phyloP scores from a whole-genome alignment of 2,113 vertebrate species.

The Leptosomus discolor region DNA sequence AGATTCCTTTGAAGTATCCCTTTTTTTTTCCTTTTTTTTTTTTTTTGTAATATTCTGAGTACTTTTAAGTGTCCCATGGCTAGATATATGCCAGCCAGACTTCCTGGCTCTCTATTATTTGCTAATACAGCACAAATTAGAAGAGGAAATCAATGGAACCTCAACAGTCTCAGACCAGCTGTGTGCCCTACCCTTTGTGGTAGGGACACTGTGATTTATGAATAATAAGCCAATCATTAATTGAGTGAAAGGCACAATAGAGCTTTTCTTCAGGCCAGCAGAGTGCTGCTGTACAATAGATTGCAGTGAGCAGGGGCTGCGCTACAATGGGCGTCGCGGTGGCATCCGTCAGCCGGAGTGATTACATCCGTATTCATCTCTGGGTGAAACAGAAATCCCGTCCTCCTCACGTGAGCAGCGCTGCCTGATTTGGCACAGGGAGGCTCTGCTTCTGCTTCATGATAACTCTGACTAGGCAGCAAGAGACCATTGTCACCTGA shows the following conservation, averaged over 20 bases:
- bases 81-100: not conserved
- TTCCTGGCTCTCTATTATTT: not conserved
- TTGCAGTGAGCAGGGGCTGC: not conserved
- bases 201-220: not conserved
- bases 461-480: constrained; percentile 47
- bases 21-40: not conserved
- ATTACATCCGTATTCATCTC: not conserved
- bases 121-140: not conserved
- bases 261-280: not conserved
- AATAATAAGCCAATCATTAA: not conserved
- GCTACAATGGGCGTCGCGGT: not conserved
- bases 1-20: not conserved
- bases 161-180: not conserved
- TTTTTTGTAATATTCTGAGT: not conserved
- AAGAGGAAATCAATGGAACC: not conserved
- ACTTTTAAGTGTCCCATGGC: not conserved
- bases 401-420: not conserved
- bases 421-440: constrained; percentile 25
- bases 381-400: not conserved
- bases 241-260: constrained; percentile 11
- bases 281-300: not conserved
- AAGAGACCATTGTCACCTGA: not conserved
- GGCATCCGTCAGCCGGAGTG: not conserved
- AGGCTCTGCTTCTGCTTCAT: not conserved
- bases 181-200: not conserved